A percentile compares a stretch with the other conserved stretches of the same genome.
Conservation (phyloP, 2,113 vertebrate species). For the Pristiophorus japonicus region DNA sequence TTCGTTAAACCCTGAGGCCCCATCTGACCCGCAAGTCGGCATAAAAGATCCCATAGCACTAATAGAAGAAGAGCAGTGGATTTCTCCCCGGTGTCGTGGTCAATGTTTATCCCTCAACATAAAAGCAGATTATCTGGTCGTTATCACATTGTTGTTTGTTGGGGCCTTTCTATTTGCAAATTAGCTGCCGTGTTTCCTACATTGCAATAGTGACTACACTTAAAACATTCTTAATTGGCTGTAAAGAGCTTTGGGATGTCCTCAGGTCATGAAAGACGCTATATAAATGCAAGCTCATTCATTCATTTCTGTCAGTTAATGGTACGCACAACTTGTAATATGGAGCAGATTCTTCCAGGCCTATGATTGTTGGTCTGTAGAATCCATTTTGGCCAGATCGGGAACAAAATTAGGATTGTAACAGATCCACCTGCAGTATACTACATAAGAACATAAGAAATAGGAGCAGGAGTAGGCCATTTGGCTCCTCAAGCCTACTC, state of each 20-base stretch:
- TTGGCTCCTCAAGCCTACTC: no score
- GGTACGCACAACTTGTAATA: neutral
- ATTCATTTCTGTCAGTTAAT: neutral
- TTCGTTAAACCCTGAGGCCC: neutral
- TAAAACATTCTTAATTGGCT: neutral
- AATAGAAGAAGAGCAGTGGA: neutral
- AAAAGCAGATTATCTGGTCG: neutral
- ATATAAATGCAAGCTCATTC: neutral
- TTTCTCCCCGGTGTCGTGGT: neutral
- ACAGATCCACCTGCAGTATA: neutral
- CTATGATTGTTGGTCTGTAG: neutral
- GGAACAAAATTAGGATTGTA: neutral
- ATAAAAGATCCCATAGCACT: neutral
- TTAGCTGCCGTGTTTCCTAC: neutral
- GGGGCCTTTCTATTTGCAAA: neutral
- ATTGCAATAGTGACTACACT: neutral
- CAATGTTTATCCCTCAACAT: neutral
- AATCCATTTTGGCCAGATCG: neutral
- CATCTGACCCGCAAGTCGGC: neutral
- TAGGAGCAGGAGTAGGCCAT: no score
- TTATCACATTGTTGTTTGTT: neutral
- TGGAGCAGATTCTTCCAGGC: neutral
- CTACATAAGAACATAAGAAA: no score
- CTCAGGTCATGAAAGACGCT: neutral
- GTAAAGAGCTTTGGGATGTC: neutral